These are phyloP conservation scores for Bicyclus anynana DNA, from an alignment of 1,140 invertebrate genomes.

Conservation along the genomic window DNA sequence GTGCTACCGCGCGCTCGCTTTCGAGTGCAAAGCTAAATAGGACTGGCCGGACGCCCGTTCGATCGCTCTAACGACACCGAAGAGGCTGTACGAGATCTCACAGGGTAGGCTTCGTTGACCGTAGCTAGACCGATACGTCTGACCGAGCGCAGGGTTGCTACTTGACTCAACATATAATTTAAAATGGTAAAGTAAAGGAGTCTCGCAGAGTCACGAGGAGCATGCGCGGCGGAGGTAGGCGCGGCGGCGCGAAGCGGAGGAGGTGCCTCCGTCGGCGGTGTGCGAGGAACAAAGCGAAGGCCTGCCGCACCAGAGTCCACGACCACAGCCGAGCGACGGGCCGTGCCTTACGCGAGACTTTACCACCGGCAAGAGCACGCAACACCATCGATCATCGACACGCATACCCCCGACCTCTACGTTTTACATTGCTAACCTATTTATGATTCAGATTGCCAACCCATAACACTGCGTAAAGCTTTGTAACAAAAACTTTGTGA, in stretches of 20 bases:
- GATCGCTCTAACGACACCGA: background rate
- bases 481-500: background rate
- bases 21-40: slow-evolving; percentile 45
- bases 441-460: slow-evolving; percentile 2
- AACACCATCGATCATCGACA: slow-evolving; percentile 66
- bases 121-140: background rate
- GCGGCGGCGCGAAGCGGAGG: slow-evolving; percentile 54
- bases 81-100: background rate
- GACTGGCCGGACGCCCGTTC: slow-evolving; percentile 23
- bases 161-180: slow-evolving; percentile 41
- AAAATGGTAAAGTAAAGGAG: slow-evolving; percentile 42
- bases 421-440: slow-evolving; percentile 34
- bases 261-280: slow-evolving; percentile 25
- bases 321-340: slow-evolving; percentile 37
- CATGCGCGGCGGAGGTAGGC: slow-evolving; percentile 59
- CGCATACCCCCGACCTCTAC: slow-evolving; percentile 50
- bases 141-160: slow-evolving; percentile 1
- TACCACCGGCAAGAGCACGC: slow-evolving; percentile 50
- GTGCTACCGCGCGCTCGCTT: slow-evolving; percentile 55
- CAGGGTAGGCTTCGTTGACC: background rate
- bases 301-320: slow-evolving; percentile 38
- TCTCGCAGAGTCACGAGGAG: slow-evolving; percentile 47
- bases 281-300: slow-evolving; percentile 55
- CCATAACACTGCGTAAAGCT: background rate
- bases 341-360: slow-evolving; percentile 43